Evolutionary conservation across 2,113 vertebrate species (phyloP).

Genomic region (Carlito syrichta): DNA sequence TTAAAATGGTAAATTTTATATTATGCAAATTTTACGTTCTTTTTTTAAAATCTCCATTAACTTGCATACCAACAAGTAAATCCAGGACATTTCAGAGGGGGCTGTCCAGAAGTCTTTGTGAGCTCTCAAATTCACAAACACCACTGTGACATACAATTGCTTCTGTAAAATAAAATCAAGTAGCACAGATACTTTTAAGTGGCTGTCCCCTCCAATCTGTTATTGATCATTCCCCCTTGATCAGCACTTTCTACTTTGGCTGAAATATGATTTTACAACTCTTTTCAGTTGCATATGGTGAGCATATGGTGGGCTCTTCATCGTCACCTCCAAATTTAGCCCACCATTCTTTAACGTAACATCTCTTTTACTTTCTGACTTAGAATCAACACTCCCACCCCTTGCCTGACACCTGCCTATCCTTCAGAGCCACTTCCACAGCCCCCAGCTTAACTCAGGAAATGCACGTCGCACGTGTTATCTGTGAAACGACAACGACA

Average conservation of each 20-base stretch:
- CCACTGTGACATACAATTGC: not conserved
- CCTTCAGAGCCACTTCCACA: not conserved
- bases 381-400: not conserved
- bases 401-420: not conserved
- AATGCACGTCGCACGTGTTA: fast-evolving
- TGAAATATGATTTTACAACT: not conserved
- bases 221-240: too few relatives aligned
- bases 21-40: not conserved
- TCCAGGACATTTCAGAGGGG: not conserved
- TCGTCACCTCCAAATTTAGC: not conserved
- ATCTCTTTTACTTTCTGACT: not conserved
- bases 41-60: not conserved
- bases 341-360: not conserved
- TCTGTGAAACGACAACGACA: not conserved
- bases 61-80: not conserved
- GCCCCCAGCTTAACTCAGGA: not conserved
- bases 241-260: not conserved
- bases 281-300: not conserved
- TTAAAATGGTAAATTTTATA: not conserved
- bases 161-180: not conserved
- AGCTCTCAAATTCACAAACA: not conserved
- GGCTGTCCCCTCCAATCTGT: too few relatives aligned
- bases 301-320: not conserved
- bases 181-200: not conserved
- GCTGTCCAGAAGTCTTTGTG: not conserved